Conservation (phyloP, 1,140 invertebrate species). For the Diprion similis region DNA sequence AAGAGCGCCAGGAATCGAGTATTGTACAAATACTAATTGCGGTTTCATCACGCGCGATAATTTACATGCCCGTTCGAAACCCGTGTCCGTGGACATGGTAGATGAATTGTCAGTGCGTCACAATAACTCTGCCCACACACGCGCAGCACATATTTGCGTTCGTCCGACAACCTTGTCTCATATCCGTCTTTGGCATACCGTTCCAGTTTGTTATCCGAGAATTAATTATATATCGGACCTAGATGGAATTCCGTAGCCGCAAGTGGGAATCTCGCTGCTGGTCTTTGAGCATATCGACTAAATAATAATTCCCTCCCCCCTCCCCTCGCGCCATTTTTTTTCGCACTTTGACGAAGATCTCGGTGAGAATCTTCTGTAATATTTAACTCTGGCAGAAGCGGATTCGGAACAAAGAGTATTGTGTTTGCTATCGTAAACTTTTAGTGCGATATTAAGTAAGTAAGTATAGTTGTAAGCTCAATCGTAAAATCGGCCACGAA, state of each 20-base stretch:
- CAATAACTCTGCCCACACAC: not conserved
- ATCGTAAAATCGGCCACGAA: not conserved
- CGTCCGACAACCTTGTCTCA: not conserved
- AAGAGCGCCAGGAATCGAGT: no score
- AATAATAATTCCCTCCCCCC: no score
- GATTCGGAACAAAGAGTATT: not conserved
- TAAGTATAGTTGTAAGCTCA: not conserved
- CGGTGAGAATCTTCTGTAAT: not conserved
- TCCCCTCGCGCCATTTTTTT: not conserved
- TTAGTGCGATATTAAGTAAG: not conserved
- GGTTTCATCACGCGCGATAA: no score
- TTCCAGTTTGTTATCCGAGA: slow-evolving; percentile 1
- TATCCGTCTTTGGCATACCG: not conserved
- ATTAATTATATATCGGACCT: not conserved
- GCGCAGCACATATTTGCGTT: not conserved
- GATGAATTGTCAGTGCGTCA: not conserved
- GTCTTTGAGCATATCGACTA: no score
- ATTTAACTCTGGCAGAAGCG: not conserved
- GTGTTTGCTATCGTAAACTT: not conserved
- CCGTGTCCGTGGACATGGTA: not conserved
- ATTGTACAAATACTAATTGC: no score
- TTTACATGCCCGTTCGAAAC: no score
- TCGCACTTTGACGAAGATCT: not conserved
- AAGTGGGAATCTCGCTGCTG: no score
- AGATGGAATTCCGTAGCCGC: not conserved